phyloP scores from a whole-genome alignment of 64 coral and sea anemone species.

The Pocillopora damicornis region DNA sequence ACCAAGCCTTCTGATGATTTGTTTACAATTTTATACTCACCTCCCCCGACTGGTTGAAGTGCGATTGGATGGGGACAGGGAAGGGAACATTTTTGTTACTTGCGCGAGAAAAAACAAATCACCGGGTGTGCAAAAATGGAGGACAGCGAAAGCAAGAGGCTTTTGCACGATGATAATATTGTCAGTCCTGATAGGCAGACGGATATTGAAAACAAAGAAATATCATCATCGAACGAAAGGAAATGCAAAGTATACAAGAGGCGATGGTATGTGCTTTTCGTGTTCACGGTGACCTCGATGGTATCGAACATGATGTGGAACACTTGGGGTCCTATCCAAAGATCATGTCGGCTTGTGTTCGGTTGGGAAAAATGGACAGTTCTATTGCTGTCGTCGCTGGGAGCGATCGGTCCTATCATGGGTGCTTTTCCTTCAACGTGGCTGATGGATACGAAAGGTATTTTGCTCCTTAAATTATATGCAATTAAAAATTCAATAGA shows the following conservation, averaged over 20 bases:
- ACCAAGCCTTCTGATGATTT: too few species aligned
- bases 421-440: slow-evolving; percentile 43
- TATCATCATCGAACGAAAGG: neutral
- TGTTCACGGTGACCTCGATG: slow-evolving; percentile 27
- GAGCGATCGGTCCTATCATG: slow-evolving; percentile 5
- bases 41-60: too few species aligned
- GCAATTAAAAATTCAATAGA: too few species aligned
- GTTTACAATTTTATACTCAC: too few species aligned
- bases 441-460: slow-evolving; percentile 59
- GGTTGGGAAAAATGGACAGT: slow-evolving; percentile 48
- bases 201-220: neutral
- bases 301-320: slow-evolving; percentile 41
- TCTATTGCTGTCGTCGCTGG: neutral
- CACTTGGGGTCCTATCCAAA: slow-evolving; percentile 59
- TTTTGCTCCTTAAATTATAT: neutral
- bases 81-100: too few species aligned
- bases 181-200: neutral
- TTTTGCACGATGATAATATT: too few species aligned
- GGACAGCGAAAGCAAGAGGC: too few species aligned
- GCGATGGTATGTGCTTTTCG: slow-evolving; percentile 55
- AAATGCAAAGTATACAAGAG: slow-evolving; percentile 56
- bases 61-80: too few species aligned
- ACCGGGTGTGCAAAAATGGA: too few species aligned
- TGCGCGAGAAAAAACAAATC: too few species aligned
- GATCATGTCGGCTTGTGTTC: slow-evolving; percentile 43